Evolutionary conservation across 2,113 vertebrate species (phyloP).

Genomic region (Thermophis baileyi): DNA sequence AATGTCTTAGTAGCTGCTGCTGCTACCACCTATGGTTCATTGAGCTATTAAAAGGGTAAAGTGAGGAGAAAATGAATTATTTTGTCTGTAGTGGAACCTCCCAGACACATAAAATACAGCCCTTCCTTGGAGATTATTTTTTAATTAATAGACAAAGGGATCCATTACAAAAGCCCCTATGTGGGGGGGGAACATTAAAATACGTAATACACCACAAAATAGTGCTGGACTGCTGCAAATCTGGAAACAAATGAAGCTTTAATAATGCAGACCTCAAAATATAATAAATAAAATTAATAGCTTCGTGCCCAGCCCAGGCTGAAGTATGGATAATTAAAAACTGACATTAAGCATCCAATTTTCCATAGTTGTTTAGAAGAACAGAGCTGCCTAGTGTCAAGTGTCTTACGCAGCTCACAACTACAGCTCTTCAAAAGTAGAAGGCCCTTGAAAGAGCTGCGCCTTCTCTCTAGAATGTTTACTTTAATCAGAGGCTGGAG

Average conservation of each 20-base stretch:
- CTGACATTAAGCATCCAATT: not conserved
- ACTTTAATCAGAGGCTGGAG: not conserved
- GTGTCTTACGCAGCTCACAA: not conserved
- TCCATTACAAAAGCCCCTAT: not conserved
- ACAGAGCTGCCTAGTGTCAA: not conserved
- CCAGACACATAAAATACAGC: not conserved
- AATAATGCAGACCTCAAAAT: not conserved
- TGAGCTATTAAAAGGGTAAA: not conserved
- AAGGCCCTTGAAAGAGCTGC: not conserved
- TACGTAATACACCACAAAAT: not conserved
- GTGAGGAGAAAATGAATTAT: not conserved
- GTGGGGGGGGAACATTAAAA: not conserved
- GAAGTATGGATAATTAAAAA: not conserved
- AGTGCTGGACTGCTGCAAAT: not conserved
- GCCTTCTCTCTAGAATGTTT: not conserved
- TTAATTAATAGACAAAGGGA: not conserved
- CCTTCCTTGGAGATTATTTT: not conserved
- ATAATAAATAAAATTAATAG: not conserved
- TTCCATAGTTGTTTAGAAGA: not conserved
- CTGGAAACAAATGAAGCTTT: not conserved
- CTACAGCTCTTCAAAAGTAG: not conserved
- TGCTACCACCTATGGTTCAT: not conserved
- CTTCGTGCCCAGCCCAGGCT: not conserved
- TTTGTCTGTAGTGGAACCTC: not conserved
- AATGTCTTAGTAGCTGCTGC: not conserved